phyloP scores from a whole-genome alignment of 2,113 vertebrate species.

The Gymnorhina tibicen region DNA sequence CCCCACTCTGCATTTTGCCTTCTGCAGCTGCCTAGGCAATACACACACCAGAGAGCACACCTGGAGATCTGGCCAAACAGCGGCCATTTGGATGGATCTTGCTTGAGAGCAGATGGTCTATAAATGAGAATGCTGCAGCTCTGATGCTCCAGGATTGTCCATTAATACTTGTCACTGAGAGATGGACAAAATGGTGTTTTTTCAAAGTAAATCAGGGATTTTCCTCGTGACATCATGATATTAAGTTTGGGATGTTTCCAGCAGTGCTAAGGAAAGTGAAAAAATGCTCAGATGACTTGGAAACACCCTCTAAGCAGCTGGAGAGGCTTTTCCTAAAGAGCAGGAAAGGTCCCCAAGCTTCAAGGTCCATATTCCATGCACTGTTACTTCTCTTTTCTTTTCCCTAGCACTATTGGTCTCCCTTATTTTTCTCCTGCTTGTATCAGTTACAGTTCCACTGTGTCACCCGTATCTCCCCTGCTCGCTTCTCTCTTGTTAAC shows the following conservation, averaged over 20 bases:
- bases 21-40: not conserved
- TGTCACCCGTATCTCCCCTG: not conserved
- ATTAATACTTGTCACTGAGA: not conserved
- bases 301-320: not conserved
- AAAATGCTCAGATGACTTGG: not conserved
- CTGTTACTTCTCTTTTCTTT: not conserved
- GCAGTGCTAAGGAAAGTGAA: not conserved
- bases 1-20: not conserved
- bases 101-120: not conserved
- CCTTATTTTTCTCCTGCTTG: not conserved
- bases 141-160: not conserved
- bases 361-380: not conserved
- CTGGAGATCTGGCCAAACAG: not conserved
- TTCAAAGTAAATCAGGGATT: not conserved
- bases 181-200: not conserved
- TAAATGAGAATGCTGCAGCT: not conserved
- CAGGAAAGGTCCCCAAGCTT: not conserved
- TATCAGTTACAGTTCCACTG: not conserved
- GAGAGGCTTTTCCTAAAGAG: not conserved
- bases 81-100: not conserved
- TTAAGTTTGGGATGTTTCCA: not conserved
- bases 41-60: not conserved
- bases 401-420: not conserved
- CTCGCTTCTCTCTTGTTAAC: not conserved
- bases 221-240: not conserved